A percentile compares a stretch with the other conserved stretches of the same genome.
Conservation (phyloP, 1,140 invertebrate genomes). For the Anagrus nilaparvatae region DNA sequence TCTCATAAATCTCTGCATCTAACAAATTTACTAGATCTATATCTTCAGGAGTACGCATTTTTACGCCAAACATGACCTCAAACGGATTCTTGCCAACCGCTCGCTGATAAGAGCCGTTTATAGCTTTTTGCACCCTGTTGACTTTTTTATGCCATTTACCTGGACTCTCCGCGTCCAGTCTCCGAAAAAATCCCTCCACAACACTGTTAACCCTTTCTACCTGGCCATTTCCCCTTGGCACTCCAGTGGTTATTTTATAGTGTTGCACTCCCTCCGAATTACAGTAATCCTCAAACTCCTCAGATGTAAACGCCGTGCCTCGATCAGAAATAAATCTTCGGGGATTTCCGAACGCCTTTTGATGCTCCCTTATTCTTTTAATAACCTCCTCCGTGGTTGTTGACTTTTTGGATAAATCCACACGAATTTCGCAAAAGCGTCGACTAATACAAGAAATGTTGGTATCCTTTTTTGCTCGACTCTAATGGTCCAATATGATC, state of each 20-base stretch:
- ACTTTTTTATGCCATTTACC: slow-evolving; percentile 27
- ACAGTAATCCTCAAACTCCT: slow-evolving; percentile 18
- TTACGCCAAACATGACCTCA: slow-evolving; percentile 16
- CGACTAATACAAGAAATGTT: slow-evolving; percentile 11
- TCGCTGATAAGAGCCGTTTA: slow-evolving; percentile 29
- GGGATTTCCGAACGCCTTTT: slow-evolving; percentile 22
- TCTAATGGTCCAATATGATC: slow-evolving; percentile 10
- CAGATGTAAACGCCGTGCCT: slow-evolving; percentile 19
- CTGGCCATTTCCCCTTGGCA: slow-evolving; percentile 12
- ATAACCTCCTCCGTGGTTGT: no score
- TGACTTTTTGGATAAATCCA: no score
- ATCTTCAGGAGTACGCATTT: background rate
- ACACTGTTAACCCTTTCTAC: slow-evolving; percentile 10
- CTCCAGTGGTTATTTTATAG: slow-evolving; percentile 1
- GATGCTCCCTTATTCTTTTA: slow-evolving; percentile 7
- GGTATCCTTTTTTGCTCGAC: slow-evolving; percentile 5
- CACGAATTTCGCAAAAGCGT: no score
- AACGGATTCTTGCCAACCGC: slow-evolving; percentile 26
- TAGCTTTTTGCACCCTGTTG: slow-evolving; percentile 21
- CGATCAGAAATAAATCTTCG: slow-evolving; percentile 23
- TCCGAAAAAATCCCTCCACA: background rate
- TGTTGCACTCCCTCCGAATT: slow-evolving; percentile 23
- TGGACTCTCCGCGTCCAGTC: slow-evolving; percentile 10
- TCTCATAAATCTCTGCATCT: background rate
- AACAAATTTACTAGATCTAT: background rate